Conservation (phyloP, 2,888 invertebrate genomes). For the Lomographa bimaculata region DNA sequence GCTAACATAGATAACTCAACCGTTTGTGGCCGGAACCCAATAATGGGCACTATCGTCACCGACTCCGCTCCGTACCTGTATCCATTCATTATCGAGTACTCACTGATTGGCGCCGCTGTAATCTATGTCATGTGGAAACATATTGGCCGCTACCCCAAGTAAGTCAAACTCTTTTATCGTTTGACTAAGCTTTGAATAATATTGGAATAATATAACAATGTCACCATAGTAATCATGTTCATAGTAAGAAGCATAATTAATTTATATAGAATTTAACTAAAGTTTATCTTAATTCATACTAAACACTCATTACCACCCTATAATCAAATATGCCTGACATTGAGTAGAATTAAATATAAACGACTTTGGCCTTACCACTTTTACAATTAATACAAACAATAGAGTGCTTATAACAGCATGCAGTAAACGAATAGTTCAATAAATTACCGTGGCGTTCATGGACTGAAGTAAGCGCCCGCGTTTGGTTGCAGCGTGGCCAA, state of each 20-base stretch:
- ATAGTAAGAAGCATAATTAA: too few species aligned
- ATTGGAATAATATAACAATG: too few species aligned
- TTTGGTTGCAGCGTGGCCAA: constrained; percentile 83
- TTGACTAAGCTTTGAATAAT: background rate
- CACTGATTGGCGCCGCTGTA: constrained; percentile 96
- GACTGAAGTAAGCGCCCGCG: constrained; percentile 63
- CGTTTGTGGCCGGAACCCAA: constrained; percentile 92
- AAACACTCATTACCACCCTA: too few species aligned
- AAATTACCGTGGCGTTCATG: constrained; percentile 30
- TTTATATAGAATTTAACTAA: too few species aligned
- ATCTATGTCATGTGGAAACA: constrained; percentile 98
- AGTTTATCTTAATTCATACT: too few species aligned
- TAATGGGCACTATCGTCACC: constrained; percentile 96
- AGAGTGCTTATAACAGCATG: constrained; percentile 20
- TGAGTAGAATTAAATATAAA: too few species aligned
- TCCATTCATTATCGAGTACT: constrained; percentile 98
- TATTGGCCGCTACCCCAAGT: constrained; percentile 94
- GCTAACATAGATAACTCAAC: constrained; percentile 82
- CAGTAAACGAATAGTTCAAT: constrained; percentile 12
- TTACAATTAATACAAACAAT: too few species aligned
- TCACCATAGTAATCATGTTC: too few species aligned
- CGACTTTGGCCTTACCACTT: too few species aligned
- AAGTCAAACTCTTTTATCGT: constrained; percentile 36
- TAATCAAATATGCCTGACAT: too few species aligned
- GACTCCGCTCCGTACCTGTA: constrained; percentile 97